Evolutionary conservation across 2,888 invertebrate species (phyloP).

Genomic region (Alentia gelatinosa): DNA sequence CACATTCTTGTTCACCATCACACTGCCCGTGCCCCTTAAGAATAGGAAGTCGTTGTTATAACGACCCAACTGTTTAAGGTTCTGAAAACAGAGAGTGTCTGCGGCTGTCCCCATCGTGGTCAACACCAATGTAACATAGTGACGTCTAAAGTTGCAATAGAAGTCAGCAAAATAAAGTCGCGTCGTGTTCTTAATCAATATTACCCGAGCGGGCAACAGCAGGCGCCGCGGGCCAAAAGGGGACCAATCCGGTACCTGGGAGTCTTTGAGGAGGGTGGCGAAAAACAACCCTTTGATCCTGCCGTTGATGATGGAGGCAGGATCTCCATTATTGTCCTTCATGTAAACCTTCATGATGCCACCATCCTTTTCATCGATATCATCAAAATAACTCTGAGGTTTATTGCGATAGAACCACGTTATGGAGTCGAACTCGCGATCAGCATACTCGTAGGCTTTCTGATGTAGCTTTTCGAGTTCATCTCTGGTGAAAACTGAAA

Average conservation of each 20-base stretch:
- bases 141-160: slow-evolving; percentile 48
- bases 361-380: slow-evolving; percentile 22
- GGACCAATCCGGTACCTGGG: background rate
- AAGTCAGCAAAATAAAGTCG: slow-evolving; percentile 56
- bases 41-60: background rate
- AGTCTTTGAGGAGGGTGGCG: background rate
- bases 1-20: background rate
- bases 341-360: slow-evolving; percentile 57
- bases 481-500: slow-evolving; percentile 51
- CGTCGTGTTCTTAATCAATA: background rate
- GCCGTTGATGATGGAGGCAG: slow-evolving; percentile 51
- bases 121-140: slow-evolving; percentile 28
- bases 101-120: background rate
- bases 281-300: slow-evolving; percentile 57
- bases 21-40: background rate
- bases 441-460: slow-evolving; percentile 40
- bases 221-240: slow-evolving; percentile 42
- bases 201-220: background rate
- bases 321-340: slow-evolving; percentile 58
- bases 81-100: background rate
- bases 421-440: background rate
- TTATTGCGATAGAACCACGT: slow-evolving; percentile 60
- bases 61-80: background rate
- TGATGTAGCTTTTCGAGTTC: slow-evolving; percentile 46
- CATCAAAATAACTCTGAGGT: slow-evolving; percentile 55